Base-by-base conservation (phyloP, 2,797 vertebrate genomes). In the Heteromormyrus szaboi region DNA sequence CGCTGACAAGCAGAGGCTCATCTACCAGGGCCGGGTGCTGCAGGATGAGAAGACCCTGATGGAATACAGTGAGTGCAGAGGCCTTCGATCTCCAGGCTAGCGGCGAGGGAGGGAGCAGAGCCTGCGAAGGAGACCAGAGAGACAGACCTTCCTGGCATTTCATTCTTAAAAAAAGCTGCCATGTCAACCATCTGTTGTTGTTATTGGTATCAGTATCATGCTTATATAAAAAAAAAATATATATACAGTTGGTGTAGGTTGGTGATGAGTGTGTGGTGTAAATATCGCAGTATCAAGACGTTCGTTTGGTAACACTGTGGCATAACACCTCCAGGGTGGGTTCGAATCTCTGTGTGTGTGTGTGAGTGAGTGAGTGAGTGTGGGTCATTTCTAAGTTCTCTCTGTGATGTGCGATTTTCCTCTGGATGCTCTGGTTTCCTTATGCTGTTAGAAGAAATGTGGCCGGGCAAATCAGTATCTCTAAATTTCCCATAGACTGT, bases 1-100 rank as follows among this genome's bases (percentile, higher is more conserved):
- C 0, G 95, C 97, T n/a, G 97, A 99, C 92, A 98, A 98, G 91
- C 98, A 99, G 89, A 95, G 97, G 87, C 95, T 99, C 89, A 99
- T 99, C 90, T 99, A 99, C 89, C 98, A 99, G 94, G 98, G 98
- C 17, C 93, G 98, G 88, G 98, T 99, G 89, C 93, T 99, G 88
- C 98, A 98, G 93, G 97, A 99, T 91, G 97, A 98, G 85, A 96
- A 96, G 94, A 98, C 97, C 84, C 95, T 98, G 84, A 92, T 96
- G 90, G 98, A 98, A 91, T 98, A 98, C 92, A 97, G 98, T 98
- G 93, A 96, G 97, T 92, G 29, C 0, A 22, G n/a, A 5, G 83
- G 83, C 22, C 25, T 48, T 85, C 5, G 19, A 44, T 29, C 14
- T 44, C 33, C 41, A 7, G 33, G 37, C 72, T 8, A 19, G 14